phyloP scores from a whole-genome alignment of 2,888 invertebrate genomes.

The Trypoxylon attenuatum region DNA sequence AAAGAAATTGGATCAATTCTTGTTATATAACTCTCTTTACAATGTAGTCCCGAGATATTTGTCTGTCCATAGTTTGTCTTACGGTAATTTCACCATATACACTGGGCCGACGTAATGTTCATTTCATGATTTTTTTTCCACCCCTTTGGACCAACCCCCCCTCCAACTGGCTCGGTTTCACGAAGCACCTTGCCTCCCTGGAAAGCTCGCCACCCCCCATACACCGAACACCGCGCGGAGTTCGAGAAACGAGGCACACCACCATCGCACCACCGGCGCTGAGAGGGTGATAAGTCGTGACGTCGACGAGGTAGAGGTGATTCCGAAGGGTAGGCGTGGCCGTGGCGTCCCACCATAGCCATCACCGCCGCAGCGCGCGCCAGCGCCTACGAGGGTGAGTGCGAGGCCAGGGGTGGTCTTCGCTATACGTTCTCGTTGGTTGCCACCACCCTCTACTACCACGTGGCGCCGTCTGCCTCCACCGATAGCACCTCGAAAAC shows the following conservation, averaged over 20 bases:
- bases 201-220: not conserved
- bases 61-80: too few species aligned
- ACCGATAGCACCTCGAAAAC: not conserved
- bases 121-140: conserved; percentile 72
- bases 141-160: too few species aligned
- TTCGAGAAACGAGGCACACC: too few species aligned
- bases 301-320: conserved; percentile 69
- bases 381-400: conserved; percentile 9
- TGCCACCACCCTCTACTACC: conserved; percentile 56
- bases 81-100: conserved; percentile 74
- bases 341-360: conserved; percentile 54
- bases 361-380: conserved; percentile 41
- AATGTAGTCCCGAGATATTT: too few species aligned
- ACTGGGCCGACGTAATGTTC: conserved; percentile 70
- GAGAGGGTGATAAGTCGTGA: conserved; percentile 74
- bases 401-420: conserved; percentile 6
- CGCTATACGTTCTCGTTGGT: conserved; percentile 66
- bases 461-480: conserved; percentile 45
- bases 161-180: conserved; percentile 10
- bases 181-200: too few species aligned
- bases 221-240: not conserved
- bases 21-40: too few species aligned
- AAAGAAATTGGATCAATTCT: too few species aligned
- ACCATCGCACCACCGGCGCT: conserved; percentile 36
- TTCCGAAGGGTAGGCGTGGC: conserved; percentile 69